These are phyloP conservation scores for Phaethornis superciliosus DNA, from an alignment of 2,113 vertebrate genomes.

Conservation along the genomic window DNA sequence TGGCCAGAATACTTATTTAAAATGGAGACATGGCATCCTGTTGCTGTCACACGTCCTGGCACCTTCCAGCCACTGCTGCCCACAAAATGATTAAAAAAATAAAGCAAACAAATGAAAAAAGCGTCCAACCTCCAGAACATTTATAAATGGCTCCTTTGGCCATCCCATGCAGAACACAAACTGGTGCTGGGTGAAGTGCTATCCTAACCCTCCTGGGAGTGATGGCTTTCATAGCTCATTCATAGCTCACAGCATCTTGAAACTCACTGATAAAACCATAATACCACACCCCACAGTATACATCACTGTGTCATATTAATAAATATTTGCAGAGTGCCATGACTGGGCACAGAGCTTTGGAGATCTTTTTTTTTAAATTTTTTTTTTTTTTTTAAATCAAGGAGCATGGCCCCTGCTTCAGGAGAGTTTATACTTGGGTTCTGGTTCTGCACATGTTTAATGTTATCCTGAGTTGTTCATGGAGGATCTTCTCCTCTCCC, in stretches of 20 bases:
- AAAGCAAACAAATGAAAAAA: no score
- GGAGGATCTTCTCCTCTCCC: neutral
- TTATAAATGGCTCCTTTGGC: neutral
- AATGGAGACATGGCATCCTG: neutral
- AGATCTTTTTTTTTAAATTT: neutral
- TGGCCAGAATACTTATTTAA: neutral
- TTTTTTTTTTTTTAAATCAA: neutral
- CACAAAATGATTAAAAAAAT: neutral
- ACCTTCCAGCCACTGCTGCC: neutral
- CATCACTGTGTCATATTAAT: neutral
- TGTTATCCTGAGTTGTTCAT: neutral
- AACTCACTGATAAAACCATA: slow-evolving; percentile 3
- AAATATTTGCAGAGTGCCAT: slow-evolving; percentile 17
- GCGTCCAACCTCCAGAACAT: neutral
- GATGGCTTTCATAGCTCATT: neutral
- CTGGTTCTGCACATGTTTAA: neutral
- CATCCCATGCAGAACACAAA: neutral
- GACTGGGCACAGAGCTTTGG: neutral
- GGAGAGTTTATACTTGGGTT: neutral
- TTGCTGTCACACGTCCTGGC: neutral
- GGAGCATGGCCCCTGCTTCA: neutral
- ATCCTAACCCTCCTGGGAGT: neutral
- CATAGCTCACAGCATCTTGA: neutral
- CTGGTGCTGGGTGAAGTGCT: neutral
- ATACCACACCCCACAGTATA: neutral